phyloP scores from a whole-genome alignment of 1,140 invertebrate species.

The Muscidifurax raptorellus region DNA sequence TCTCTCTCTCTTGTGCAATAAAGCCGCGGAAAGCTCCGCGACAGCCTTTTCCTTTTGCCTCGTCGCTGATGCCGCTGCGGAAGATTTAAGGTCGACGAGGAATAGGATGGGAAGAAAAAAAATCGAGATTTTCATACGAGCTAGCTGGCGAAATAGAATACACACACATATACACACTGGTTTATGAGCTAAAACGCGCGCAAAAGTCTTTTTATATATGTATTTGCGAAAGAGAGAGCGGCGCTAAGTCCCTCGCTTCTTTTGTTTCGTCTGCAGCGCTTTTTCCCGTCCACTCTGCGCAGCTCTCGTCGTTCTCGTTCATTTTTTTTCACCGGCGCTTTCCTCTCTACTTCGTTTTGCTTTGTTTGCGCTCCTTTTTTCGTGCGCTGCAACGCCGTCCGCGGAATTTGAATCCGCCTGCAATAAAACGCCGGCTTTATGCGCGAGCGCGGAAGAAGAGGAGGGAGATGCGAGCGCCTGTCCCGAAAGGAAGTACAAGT shows the following conservation, averaged over 20 bases:
- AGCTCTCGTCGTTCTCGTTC: background rate
- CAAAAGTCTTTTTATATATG: constrained; percentile 52
- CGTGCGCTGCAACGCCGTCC: constrained; percentile 48
- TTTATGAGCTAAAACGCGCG: constrained; percentile 58
- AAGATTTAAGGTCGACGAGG: constrained; percentile 57
- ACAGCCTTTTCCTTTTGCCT: constrained; percentile 50
- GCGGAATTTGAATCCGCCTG: constrained; percentile 74
- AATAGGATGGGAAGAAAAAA: constrained; percentile 56
- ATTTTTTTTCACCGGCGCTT: background rate
- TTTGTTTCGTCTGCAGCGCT: constrained; percentile 49
- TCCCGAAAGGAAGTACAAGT: constrained; percentile 46
- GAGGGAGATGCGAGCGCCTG: constrained; percentile 44
- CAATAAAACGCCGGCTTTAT: constrained; percentile 75
- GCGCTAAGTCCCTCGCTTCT: constrained; percentile 47
- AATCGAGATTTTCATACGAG: constrained; percentile 63
- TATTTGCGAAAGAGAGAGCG: constrained; percentile 36
- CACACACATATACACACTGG: constrained; percentile 60
- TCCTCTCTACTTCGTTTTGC: constrained; percentile 36
- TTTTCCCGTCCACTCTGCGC: background rate
- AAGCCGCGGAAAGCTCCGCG: constrained; percentile 45
- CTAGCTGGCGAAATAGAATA: constrained; percentile 63
- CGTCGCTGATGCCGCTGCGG: background rate
- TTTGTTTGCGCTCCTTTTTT: constrained; percentile 31
- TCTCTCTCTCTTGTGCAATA: constrained; percentile 47
- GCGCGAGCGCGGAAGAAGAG: constrained; percentile 57